These are phyloP conservation scores for Mythimna ferrago DNA, from an alignment of 2,888 invertebrate genomes.

Conservation along the genomic window DNA sequence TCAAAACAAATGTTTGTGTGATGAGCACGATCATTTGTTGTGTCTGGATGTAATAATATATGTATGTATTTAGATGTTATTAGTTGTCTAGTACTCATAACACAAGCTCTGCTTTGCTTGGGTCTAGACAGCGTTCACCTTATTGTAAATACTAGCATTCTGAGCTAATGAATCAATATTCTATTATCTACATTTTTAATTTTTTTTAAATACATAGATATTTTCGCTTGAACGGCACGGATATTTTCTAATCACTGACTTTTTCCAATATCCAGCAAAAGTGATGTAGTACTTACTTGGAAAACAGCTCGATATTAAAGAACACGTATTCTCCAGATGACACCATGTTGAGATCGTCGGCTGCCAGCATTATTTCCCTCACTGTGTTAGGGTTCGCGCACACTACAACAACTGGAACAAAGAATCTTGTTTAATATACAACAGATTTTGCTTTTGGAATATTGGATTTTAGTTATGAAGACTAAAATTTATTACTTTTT, in stretches of 20 bases:
- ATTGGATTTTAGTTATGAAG: not conserved
- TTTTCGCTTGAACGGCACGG: too few relatives aligned
- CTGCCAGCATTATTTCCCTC: constrained; percentile 97
- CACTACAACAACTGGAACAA: constrained; percentile 97
- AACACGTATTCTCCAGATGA: constrained; percentile 99
- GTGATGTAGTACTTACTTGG: constrained; percentile 93
- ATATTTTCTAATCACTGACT: not conserved
- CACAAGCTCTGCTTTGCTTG: too few relatives aligned
- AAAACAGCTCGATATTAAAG: constrained; percentile 99
- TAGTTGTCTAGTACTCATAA: too few relatives aligned
- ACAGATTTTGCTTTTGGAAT: not conserved
- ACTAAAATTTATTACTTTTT: too few relatives aligned
- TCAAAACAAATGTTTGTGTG: too few relatives aligned
- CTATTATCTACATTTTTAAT: too few relatives aligned
- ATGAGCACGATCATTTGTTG: too few relatives aligned
- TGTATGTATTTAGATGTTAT: too few relatives aligned
- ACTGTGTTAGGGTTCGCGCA: constrained; percentile 97
- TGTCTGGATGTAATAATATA: too few relatives aligned
- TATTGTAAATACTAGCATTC: too few relatives aligned
- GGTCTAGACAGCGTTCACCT: too few relatives aligned
- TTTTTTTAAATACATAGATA: not conserved
- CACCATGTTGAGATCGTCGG: constrained; percentile 98
- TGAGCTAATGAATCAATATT: too few relatives aligned
- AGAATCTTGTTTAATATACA: constrained; percentile 33
- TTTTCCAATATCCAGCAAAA: constrained; percentile 15